A percentile compares a stretch with the other conserved stretches of the same genome.
phyloP scores from a whole-genome alignment of 2,888 invertebrate genomes.

The Temnothorax rugatulus region DNA sequence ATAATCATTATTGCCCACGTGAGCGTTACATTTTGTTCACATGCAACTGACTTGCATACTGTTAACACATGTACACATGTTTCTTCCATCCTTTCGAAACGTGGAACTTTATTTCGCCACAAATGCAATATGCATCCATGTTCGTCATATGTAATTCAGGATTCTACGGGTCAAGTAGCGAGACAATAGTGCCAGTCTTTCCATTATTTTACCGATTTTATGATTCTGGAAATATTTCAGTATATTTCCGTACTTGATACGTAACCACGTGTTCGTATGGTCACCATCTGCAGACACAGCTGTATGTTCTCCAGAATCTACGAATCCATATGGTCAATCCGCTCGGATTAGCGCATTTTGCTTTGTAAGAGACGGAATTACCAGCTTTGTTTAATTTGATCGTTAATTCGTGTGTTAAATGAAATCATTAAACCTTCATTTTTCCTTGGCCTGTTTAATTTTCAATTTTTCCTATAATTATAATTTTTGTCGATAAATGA shows the following conservation, averaged over 20 bases:
- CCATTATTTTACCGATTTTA: conserved; percentile 41
- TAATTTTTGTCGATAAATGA: not conserved
- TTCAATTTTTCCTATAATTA: not conserved
- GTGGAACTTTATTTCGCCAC: not conserved
- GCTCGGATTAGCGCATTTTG: conserved; percentile 2
- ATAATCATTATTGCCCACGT: not conserved
- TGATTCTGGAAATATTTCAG: conserved; percentile 24
- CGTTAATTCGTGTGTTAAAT: not conserved
- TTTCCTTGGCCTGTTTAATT: not conserved
- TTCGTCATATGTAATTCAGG: not conserved
- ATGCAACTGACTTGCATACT: conserved; percentile 8
- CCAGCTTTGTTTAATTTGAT: not conserved
- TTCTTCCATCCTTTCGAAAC: not conserved
- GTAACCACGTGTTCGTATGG: conserved; percentile 33
- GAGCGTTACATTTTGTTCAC: not conserved
- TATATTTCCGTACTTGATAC: not conserved
- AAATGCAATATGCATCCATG: not conserved
- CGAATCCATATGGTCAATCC: conserved; percentile 26
- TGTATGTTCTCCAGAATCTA: conserved; percentile 13
- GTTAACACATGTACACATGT: conserved; percentile 2
- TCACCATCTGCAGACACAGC: conserved; percentile 59
- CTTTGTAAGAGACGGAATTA: not conserved
- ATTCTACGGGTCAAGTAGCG: not conserved
- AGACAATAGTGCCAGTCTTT: conserved; percentile 11
- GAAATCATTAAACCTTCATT: not conserved